Conservation (phyloP, 1,140 invertebrate species). For the Epicauta chinensis region DNA sequence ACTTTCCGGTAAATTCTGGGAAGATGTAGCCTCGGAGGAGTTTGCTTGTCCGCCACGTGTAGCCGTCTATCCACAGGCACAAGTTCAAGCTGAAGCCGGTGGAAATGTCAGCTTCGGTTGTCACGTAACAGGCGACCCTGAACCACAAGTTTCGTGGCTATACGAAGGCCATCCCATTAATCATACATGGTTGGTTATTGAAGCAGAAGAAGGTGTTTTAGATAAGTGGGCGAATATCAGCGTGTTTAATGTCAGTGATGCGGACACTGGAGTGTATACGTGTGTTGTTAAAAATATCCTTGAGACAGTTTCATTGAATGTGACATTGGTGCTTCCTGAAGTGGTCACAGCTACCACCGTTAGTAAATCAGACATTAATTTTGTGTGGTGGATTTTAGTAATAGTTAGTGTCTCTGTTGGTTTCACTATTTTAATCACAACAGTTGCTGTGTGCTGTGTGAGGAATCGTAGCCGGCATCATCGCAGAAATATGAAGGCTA, state of each 20-base stretch:
- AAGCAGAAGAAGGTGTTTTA: constrained; percentile 42
- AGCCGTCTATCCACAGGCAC: constrained; percentile 25
- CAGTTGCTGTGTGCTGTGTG: constrained; percentile 50
- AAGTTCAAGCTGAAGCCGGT: constrained; percentile 62
- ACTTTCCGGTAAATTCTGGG: constrained; percentile 57
- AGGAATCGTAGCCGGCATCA: constrained; percentile 52
- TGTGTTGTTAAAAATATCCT: constrained; percentile 72
- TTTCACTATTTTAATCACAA: constrained; percentile 46
- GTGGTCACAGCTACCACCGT: constrained; percentile 58
- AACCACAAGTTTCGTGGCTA: constrained; percentile 77
- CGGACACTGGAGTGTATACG: constrained; percentile 73
- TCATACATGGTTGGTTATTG: constrained; percentile 43
- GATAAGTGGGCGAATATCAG: constrained; percentile 67
- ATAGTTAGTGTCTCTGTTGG: constrained; percentile 47
- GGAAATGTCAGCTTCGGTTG: constrained; percentile 75
- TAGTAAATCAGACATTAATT: constrained; percentile 54
- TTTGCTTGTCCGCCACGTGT: constrained; percentile 72
- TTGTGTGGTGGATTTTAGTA: constrained; percentile 52
- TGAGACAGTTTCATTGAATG: constrained; percentile 60
- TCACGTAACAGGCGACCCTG: constrained; percentile 71
- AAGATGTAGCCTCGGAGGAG: constrained; percentile 55
- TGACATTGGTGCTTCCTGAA: constrained; percentile 64
- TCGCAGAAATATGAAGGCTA: constrained; percentile 60
- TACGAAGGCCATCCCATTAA: constrained; percentile 60
- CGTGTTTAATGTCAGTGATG: constrained; percentile 64